Conservation (phyloP, 2,797 vertebrate species). For the Crax fasciolata region DNA sequence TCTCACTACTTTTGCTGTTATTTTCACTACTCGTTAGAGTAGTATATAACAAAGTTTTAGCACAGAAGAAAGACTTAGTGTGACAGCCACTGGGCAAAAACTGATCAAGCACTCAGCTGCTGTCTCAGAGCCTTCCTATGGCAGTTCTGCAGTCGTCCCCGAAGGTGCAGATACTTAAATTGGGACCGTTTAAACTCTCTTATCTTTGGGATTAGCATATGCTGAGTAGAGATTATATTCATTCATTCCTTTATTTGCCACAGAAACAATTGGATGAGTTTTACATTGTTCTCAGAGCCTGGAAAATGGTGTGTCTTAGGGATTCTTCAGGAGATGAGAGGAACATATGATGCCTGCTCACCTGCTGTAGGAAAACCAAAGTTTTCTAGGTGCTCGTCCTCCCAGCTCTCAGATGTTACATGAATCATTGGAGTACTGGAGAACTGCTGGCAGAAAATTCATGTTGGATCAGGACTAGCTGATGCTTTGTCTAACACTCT, state of each 20-base stretch:
- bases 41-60: background rate
- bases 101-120: background rate
- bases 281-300: background rate
- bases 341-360: background rate
- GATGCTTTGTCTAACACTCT: background rate
- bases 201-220: background rate
- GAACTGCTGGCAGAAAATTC: background rate
- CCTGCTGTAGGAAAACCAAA: background rate
- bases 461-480: fast-evolving
- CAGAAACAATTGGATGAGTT: background rate
- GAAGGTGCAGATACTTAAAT: background rate
- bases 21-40: background rate
- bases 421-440: background rate
- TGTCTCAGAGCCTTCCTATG: background rate
- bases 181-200: background rate
- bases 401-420: background rate
- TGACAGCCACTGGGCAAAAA: background rate
- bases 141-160: background rate
- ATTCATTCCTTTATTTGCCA: background rate
- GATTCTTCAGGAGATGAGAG: background rate
- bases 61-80: background rate
- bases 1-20: background rate
- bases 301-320: background rate
- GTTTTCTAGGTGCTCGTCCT: background rate
- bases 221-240: background rate